Conservation (phyloP, 64 coral and sea anemone species). For the Pocillopora verrucosa region DNA sequence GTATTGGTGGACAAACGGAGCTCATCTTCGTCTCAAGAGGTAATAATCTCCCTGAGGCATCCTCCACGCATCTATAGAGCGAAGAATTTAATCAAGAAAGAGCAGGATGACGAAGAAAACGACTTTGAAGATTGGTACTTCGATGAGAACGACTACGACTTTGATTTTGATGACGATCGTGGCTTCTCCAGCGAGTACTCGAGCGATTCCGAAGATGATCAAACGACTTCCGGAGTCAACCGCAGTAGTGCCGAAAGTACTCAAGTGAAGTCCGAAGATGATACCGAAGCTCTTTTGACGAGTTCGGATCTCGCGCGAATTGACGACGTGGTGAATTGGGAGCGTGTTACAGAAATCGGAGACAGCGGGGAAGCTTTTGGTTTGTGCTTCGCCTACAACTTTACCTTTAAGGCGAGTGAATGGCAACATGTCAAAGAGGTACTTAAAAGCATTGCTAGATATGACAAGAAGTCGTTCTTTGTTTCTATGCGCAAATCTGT, state of each 20-base stretch:
- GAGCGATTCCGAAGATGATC: conserved; percentile 25
- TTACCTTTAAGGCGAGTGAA: conserved; percentile 35
- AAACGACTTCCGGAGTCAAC: conserved; percentile 21
- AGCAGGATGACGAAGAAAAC: conserved; percentile 7
- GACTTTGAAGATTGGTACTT: conserved; percentile 43
- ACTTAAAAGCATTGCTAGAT: conserved; percentile 18
- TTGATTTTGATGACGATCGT: conserved; percentile 13
- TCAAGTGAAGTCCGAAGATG: conserved; percentile 36
- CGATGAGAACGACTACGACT: conserved; percentile 54
- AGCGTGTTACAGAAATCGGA: conserved; percentile 51
- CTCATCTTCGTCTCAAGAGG: neutral
- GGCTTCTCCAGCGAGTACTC: conserved; percentile 10
- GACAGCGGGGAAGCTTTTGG: conserved; percentile 61
- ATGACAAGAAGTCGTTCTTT: conserved; percentile 70
- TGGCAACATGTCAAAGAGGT: conserved; percentile 30
- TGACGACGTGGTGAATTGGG: conserved; percentile 57
- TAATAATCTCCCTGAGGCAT: conserved; percentile 58
- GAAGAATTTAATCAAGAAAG: conserved; percentile 19
- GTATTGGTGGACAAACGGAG: conserved; percentile 60
- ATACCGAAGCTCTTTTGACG: conserved; percentile 31
- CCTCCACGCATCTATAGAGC: conserved; percentile 66
- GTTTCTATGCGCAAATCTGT: conserved; percentile 7
- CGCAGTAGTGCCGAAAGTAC: conserved; percentile 13
- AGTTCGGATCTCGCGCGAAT: conserved; percentile 46
- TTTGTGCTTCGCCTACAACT: conserved; percentile 55